Conservation (phyloP, 2,113 vertebrate genomes). For the Forbesichthys agassizii region DNA sequence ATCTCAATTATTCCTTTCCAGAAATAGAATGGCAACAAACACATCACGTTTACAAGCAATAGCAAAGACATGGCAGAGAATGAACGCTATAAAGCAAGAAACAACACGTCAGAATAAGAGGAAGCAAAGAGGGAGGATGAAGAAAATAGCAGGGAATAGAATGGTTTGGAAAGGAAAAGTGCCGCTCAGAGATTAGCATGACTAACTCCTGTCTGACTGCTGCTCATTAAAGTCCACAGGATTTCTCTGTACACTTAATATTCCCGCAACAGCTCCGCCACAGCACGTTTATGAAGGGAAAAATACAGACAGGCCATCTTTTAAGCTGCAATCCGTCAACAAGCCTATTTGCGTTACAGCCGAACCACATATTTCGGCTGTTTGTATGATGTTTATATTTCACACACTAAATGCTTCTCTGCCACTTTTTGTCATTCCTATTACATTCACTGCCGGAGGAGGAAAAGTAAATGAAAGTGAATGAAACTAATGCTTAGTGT, state of each 20-base stretch:
- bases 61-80: neutral
- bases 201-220: conserved; percentile 48
- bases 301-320: neutral
- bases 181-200: conserved; percentile 49
- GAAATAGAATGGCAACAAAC: too few species aligned
- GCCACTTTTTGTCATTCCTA: too few species aligned
- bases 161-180: conserved; percentile 30
- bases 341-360: too few species aligned
- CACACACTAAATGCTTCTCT: too few species aligned
- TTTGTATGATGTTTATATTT: too few species aligned
- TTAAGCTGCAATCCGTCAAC: too few species aligned
- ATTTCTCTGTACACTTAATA: conserved; percentile 9
- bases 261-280: conserved; percentile 12
- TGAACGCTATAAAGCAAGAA: neutral
- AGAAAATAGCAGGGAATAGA: neutral
- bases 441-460: too few species aligned
- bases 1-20: too few species aligned
- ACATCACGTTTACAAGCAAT: neutral
- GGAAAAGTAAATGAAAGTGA: too few species aligned
- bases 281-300: neutral
- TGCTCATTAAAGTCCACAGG: conserved; percentile 56
- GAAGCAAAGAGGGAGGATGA: neutral
- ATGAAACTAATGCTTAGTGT: too few species aligned
- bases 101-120: neutral
- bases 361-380: too few species aligned